These are phyloP conservation scores for Bergia sp. DNA, from an alignment of 92 coral and sea anemone genomes.

Conservation along the genomic window DNA sequence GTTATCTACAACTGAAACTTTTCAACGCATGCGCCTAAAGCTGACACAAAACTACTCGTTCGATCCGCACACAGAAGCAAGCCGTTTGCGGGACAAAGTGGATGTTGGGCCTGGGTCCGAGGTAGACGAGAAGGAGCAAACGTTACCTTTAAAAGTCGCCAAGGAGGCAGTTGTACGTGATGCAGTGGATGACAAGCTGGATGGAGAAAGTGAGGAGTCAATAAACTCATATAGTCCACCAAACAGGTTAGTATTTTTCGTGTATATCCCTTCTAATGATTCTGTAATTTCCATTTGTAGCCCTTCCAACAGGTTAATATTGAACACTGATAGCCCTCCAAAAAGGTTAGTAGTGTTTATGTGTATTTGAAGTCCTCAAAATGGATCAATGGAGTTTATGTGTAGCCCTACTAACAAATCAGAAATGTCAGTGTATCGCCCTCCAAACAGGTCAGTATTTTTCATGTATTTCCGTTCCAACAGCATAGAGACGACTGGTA, in stretches of 20 bases:
- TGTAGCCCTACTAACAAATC: constrained; percentile 4
- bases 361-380: too few species aligned
- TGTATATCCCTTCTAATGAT: too few species aligned
- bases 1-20: constrained; percentile 88
- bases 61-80: constrained; percentile 88
- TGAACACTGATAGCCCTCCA: too few species aligned
- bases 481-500: too few species aligned
- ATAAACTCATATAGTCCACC: constrained; percentile 67
- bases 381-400: not conserved
- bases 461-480: too few species aligned
- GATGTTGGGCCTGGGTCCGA: constrained; percentile 45
- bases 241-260: constrained; percentile 48
- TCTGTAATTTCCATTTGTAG: too few species aligned
- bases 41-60: constrained; percentile 85
- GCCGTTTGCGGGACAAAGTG: constrained; percentile 78
- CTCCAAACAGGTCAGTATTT: too few species aligned
- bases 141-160: constrained; percentile 75
- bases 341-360: too few species aligned
- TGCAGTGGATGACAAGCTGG: constrained; percentile 75
- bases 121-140: constrained; percentile 42
- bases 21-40: constrained; percentile 97
- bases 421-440: not conserved
- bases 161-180: constrained; percentile 78
- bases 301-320: too few species aligned
- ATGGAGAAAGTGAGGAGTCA: constrained; percentile 70